Conservation (phyloP, 2,113 vertebrate species). For the Cnemophilus loriae region DNA sequence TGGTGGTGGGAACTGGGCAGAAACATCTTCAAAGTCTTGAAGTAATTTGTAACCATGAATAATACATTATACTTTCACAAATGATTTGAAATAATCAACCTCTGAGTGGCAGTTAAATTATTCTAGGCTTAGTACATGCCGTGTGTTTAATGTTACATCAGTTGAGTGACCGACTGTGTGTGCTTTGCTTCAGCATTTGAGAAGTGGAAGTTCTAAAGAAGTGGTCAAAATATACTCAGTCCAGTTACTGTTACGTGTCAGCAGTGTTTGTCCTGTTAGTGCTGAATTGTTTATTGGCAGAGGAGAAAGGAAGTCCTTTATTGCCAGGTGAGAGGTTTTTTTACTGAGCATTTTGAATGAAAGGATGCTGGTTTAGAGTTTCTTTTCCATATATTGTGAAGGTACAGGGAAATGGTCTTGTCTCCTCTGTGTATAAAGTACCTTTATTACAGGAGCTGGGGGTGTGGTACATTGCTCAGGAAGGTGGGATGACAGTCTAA, state of each 20-base stretch:
- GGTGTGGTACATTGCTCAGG: not conserved
- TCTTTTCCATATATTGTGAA: not conserved
- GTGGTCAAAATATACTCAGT: not conserved
- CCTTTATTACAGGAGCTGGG: not conserved
- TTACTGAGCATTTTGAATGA: not conserved
- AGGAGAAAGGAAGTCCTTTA: not conserved
- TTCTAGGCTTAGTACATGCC: not conserved
- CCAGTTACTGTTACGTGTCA: not conserved
- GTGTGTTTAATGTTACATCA: not conserved
- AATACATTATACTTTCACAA: not conserved
- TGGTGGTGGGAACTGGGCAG: not conserved
- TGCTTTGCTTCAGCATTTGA: not conserved
- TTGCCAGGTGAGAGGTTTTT: slow-evolving; percentile 4
- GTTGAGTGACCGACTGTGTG: not conserved
- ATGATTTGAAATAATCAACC: not conserved
- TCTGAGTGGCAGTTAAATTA: not conserved
- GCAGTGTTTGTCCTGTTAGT: not conserved
- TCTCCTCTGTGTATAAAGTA: not conserved
- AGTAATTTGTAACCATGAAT: not conserved
- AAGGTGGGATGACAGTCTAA: not conserved
- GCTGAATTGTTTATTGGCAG: not conserved
- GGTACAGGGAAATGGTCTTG: not conserved
- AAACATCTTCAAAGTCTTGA: not conserved
- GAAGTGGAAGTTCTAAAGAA: not conserved
- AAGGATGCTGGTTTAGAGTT: not conserved